Conservation (phyloP, 2,888 invertebrate genomes). For the Agrochola litura region DNA sequence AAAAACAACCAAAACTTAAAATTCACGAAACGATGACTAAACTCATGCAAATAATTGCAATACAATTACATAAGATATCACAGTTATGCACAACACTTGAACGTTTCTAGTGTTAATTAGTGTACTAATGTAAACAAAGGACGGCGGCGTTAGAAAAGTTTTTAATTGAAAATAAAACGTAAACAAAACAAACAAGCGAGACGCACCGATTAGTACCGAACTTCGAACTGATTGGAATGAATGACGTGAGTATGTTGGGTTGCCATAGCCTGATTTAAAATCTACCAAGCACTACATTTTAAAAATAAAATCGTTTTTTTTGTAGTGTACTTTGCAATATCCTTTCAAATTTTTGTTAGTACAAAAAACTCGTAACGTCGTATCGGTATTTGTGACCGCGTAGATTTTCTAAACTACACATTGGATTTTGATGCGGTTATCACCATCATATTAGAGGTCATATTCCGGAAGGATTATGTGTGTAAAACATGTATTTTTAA, state of each 20-base stretch:
- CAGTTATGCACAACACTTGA: conserved; percentile 75
- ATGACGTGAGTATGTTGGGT: conserved; percentile 58
- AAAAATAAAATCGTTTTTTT: background rate
- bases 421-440: background rate
- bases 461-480: background rate
- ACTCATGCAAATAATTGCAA: conserved; percentile 64
- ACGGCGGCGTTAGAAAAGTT: conserved; percentile 62
- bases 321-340: background rate
- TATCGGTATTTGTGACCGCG: background rate
- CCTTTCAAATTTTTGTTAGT: background rate
- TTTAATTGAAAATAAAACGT: conserved; percentile 71
- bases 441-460: background rate
- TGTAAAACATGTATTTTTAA: background rate
- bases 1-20: conserved; percentile 71
- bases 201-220: conserved; percentile 68
- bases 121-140: conserved; percentile 67
- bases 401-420: background rate
- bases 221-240: conserved; percentile 66
- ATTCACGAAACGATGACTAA: conserved; percentile 69
- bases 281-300: background rate
- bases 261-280: conserved; percentile 46
- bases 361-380: background rate
- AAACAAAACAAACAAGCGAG: conserved; percentile 74
- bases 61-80: conserved; percentile 71
- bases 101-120: conserved; percentile 47